Evolutionary conservation across 2,888 invertebrate genomes (phyloP).

Genomic region (Scaeva pyrastri): DNA sequence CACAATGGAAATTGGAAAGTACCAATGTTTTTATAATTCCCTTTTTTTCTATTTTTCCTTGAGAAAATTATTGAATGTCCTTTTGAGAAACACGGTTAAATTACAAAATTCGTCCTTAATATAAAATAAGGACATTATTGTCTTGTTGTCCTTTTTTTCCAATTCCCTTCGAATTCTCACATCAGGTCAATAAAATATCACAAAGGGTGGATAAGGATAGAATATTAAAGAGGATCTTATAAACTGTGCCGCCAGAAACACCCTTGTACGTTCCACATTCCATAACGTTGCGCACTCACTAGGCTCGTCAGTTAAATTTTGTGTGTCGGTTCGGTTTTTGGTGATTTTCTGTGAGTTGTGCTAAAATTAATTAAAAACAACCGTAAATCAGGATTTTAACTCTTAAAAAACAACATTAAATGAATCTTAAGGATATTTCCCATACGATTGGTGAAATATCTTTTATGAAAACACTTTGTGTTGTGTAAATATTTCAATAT

Average conservation of each 20-base stretch:
- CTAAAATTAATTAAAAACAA: slow-evolving; percentile 51
- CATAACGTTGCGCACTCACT: slow-evolving; percentile 56
- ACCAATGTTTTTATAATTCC: no score
- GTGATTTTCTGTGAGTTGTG: slow-evolving; percentile 54
- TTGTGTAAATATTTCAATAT: slow-evolving; percentile 47
- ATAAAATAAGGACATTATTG: slow-evolving; percentile 2
- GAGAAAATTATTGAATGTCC: neutral
- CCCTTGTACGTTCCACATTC: slow-evolving; percentile 68
- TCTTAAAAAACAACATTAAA: slow-evolving; percentile 26
- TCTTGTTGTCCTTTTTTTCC: slow-evolving; percentile 9
- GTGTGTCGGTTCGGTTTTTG: slow-evolving; percentile 76
- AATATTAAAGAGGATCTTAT: neutral
- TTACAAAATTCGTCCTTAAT: neutral
- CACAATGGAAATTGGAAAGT: neutral
- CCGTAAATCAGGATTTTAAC: slow-evolving; percentile 7
- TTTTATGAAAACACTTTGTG: neutral
- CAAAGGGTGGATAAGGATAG: slow-evolving; percentile 25
- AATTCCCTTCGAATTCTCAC: slow-evolving; percentile 16
- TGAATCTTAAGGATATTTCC: slow-evolving; percentile 51
- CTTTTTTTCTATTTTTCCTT: neutral
- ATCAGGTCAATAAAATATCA: neutral
- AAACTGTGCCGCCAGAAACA: slow-evolving; percentile 50
- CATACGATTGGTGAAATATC: slow-evolving; percentile 14
- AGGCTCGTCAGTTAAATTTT: slow-evolving; percentile 69
- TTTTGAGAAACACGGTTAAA: neutral